Conservation (phyloP, 23 tunicate species). For the Clavelina lepadiformis region DNA sequence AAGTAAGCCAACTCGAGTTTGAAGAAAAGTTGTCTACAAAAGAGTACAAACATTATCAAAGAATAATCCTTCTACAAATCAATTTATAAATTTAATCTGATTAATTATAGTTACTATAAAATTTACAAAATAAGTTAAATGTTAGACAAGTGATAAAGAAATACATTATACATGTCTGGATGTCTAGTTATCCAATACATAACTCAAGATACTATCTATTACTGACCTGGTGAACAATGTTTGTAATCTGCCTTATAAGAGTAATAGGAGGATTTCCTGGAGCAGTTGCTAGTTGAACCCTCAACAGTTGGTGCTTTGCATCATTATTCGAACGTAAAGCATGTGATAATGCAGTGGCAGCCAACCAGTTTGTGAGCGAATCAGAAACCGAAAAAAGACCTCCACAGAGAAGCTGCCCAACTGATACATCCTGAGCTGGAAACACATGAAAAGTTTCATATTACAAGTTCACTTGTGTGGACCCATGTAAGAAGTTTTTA, state of each 20-base stretch:
- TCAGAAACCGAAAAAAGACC: constrained; percentile 89
- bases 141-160: no score
- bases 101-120: no score
- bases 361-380: constrained; percentile 88
- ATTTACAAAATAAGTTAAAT: no score
- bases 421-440: constrained; percentile 73
- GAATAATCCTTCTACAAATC: no score
- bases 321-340: constrained; percentile 54
- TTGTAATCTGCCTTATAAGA: constrained; percentile 62
- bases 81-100: no score
- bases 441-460: background rate
- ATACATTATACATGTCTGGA: no score
- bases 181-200: no score
- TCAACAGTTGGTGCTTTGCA: constrained; percentile 60
- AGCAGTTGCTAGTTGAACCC: constrained; percentile 86
- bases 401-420: constrained; percentile 91
- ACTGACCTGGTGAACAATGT: constrained; percentile 51
- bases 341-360: constrained; percentile 89
- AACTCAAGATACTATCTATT: no score
- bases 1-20: constrained; percentile 74
- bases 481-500: no score
- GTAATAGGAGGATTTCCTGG: constrained; percentile 75
- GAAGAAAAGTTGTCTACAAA: constrained; percentile 45
- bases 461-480: no score
- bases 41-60: background rate